Conservation (phyloP, 2,113 vertebrate genomes). For the Solea solea region DNA sequence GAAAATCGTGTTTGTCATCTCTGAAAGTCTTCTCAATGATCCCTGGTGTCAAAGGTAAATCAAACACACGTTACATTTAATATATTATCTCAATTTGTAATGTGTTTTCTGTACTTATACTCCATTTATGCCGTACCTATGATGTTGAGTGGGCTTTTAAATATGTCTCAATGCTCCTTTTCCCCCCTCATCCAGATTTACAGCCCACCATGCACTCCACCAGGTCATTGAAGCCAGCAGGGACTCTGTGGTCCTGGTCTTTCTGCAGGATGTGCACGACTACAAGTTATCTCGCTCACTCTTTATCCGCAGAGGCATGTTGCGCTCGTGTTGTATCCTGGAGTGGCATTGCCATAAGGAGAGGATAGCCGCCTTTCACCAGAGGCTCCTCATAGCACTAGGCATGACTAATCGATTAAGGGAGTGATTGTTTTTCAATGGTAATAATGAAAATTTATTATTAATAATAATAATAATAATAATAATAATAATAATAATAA, state of each 20-base stretch:
- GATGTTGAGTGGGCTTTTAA: no score
- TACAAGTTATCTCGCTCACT: constrained; percentile 88
- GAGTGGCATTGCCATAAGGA: constrained; percentile 90
- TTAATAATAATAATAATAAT: no score
- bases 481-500: no score
- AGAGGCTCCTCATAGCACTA: constrained; percentile 88
- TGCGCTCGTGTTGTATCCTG: constrained; percentile 87
- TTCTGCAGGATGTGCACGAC: constrained; percentile 91
- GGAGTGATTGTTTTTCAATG: constrained; percentile 17
- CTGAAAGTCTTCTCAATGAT: constrained; percentile 88
- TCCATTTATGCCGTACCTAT: background rate
- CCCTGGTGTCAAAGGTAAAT: constrained; percentile 89
- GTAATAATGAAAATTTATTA: background rate
- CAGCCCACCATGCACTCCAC: constrained; percentile 89
- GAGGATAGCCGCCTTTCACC: constrained; percentile 85
- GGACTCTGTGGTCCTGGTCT: constrained; percentile 91
- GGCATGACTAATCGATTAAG: constrained; percentile 83
- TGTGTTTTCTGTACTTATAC: background rate
- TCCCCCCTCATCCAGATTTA: constrained; percentile 83
- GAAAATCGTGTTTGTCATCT: constrained; percentile 92
- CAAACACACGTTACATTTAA: background rate
- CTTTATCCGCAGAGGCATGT: constrained; percentile 91
- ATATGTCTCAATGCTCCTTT: no score
- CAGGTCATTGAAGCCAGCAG: constrained; percentile 92
- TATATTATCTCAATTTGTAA: background rate